Base-by-base conservation (phyloP, 2,113 vertebrate genomes). In the Dendropsophus ebraccatus region DNA sequence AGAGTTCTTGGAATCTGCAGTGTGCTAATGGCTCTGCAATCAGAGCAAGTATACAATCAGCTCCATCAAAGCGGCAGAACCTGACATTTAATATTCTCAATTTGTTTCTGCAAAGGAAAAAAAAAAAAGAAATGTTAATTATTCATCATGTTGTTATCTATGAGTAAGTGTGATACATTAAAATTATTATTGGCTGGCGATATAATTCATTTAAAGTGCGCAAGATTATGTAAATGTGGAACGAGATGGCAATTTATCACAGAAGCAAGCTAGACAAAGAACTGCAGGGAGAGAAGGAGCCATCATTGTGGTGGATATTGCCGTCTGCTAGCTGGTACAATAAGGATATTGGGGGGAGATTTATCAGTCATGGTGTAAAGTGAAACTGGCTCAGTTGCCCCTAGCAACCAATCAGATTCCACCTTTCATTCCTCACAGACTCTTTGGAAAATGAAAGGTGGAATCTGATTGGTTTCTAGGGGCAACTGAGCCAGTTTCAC, bases 21-120 rank as follows among this genome's bases (percentile, higher is more conserved):
- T 12, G 35, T 13, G 21, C 70, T 73, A 45, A 73, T 73, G 70
- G 21, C 70, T 73, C 10, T 72, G 19, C 62, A 35, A 41, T 41
- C 67, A 28, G 28, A 41, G 54, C 21, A 13, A 25, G 58, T 9
- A 17, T 35, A 35, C 65, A 69, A 69, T 69, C 73, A 7, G 21
- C 23, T 28, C 47, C 7, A 14, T 75, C n/a, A 14, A n/a, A 17
- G 25, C 25, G 30, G 23, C n/a, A 30, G 28, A 28, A 52, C 3
- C n/a, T 54, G 74, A 52, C 74, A 77, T 77, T 77, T 77, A 30
- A 77, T 52, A 28, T 52, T 28, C 74, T 28, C 23, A 76, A 76
- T 76, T 76, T 76, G 73, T 50, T 50, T 47, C 23, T 77, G 50
- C 28, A 32, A 8, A 30, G 50, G 41, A 13, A 13, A 1, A 2